Conservation (phyloP, 2,888 invertebrate genomes). For the Hypercompe scribonia region DNA sequence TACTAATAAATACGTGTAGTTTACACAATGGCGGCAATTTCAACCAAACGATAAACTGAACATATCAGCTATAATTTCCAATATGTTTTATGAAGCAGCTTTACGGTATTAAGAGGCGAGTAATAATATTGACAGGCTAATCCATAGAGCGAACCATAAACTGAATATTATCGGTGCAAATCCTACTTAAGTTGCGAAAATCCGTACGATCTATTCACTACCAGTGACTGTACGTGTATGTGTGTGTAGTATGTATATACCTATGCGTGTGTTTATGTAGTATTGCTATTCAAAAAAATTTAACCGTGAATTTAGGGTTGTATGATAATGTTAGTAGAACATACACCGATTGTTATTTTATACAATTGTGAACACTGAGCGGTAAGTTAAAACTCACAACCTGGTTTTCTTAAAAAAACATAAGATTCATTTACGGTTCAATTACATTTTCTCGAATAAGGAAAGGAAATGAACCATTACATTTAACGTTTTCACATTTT, state of each 20-base stretch:
- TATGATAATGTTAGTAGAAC: not conserved
- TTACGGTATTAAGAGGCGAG: conserved; percentile 84
- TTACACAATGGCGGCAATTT: conserved; percentile 54
- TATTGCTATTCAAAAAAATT: not conserved
- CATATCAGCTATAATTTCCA: conserved; percentile 76
- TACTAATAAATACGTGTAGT: conserved; percentile 22
- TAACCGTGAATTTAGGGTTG: not conserved
- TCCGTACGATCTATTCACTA: conserved; percentile 52
- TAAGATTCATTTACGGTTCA: not conserved
- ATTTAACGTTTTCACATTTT: not conserved
- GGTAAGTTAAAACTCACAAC: too few relatives aligned
- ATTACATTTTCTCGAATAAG: not conserved
- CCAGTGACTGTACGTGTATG: not conserved
- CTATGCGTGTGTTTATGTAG: not conserved
- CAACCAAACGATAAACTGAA: conserved; percentile 63
- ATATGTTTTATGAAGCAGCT: conserved; percentile 83
- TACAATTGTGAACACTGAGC: not conserved
- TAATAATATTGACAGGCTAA: conserved; percentile 85
- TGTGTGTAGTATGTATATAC: not conserved
- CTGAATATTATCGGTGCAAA: conserved; percentile 77
- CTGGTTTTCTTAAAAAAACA: too few relatives aligned
- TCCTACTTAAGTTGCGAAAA: conserved; percentile 76
- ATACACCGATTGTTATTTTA: not conserved
- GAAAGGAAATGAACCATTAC: not conserved
- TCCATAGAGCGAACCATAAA: conserved; percentile 76